A percentile compares a stretch with the other conserved stretches of the same genome.
Evolutionary conservation across 2,113 vertebrate genomes (phyloP).

Genomic region (Pheucticus melanocephalus): DNA sequence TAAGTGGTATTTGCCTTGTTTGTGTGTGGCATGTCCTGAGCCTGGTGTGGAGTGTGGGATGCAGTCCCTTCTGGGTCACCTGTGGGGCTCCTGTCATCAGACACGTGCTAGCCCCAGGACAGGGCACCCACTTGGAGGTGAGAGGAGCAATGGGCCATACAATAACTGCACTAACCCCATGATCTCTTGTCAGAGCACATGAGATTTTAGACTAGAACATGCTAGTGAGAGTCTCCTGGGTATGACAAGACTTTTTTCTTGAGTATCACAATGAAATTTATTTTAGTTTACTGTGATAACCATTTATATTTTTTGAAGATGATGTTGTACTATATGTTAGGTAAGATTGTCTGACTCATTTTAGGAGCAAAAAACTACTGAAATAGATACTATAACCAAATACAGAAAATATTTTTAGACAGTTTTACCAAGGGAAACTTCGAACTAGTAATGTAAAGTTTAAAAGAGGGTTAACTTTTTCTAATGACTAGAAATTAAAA

Average conservation of each 20-base stretch:
- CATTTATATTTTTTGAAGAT: neutral
- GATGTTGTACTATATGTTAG: neutral
- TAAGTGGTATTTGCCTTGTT: fast-evolving
- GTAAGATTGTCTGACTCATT: neutral
- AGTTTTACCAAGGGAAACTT: neutral
- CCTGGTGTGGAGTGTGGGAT: neutral
- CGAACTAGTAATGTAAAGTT: neutral
- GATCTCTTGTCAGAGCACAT: neutral
- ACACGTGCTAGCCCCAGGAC: neutral
- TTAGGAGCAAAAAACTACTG: neutral
- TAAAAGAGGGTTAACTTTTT: neutral
- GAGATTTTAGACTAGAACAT: neutral
- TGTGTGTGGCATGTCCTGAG: neutral
- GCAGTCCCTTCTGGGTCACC: neutral
- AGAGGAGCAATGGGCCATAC: neutral
- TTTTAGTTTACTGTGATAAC: neutral
- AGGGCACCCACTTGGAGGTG: neutral
- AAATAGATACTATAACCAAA: neutral
- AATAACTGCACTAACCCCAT: neutral
- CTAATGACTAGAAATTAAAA: neutral
- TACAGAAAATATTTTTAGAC: neutral
- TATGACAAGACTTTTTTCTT: neutral
- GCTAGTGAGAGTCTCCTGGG: neutral
- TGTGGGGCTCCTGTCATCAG: neutral
- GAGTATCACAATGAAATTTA: neutral